Conservation (phyloP, 2,888 invertebrate species). For the Gymnosoma rotundatum region DNA sequence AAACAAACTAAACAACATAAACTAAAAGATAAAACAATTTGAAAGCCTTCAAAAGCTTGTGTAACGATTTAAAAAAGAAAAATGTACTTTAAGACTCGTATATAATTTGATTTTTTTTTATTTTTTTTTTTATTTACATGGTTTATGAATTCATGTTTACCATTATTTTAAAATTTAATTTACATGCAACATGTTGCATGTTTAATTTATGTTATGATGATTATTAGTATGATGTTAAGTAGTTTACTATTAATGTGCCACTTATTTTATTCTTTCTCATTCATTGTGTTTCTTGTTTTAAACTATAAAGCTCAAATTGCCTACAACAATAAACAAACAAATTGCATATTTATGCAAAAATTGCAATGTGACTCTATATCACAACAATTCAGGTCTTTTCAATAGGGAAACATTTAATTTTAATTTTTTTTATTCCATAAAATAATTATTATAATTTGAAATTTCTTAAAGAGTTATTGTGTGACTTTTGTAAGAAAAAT, state of each 20-base stretch:
- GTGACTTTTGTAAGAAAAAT: too few relatives aligned
- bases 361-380: not conserved
- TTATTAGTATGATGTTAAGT: conserved; percentile 49
- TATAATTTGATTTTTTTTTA: conserved; percentile 3
- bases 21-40: conserved; percentile 14
- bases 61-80: not conserved
- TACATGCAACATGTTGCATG: conserved; percentile 72
- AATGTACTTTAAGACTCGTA: not conserved
- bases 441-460: not conserved
- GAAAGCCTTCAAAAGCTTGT: conserved; percentile 15
- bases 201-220: conserved; percentile 42
- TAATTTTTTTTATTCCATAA: not conserved
- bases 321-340: conserved; percentile 20
- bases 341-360: conserved; percentile 49
- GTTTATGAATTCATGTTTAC: conserved; percentile 18
- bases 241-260: conserved; percentile 50
- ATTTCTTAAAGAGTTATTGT: too few relatives aligned
- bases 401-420: not conserved
- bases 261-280: conserved; percentile 8
- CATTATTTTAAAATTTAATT: conserved; percentile 34
- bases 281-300: not conserved
- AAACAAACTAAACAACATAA: conserved; percentile 15
- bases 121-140: too few relatives aligned
- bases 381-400: not conserved
- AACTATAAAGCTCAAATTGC: conserved; percentile 2